A percentile compares a stretch with the other conserved stretches of the same genome.
Evolutionary conservation across 2,113 vertebrate species (phyloP).

Genomic region (Geococcyx californianus): DNA sequence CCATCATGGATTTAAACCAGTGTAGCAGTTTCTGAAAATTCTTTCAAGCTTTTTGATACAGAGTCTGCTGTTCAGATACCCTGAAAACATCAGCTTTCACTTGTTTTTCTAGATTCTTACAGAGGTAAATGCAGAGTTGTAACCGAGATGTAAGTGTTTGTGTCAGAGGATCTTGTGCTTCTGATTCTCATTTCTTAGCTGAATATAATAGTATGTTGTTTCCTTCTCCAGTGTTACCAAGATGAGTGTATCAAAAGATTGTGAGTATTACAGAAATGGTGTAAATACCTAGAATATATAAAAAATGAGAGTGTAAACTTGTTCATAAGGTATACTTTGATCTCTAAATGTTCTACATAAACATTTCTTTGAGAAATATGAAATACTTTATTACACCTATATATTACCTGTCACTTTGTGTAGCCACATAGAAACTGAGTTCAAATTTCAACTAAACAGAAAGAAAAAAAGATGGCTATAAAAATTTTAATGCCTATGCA

Average conservation of each 20-base stretch:
- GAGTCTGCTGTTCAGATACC: neutral
- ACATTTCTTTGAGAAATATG: neutral
- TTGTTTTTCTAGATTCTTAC: neutral
- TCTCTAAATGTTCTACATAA: neutral
- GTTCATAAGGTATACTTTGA: neutral
- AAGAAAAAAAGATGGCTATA: neutral
- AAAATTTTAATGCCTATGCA: neutral
- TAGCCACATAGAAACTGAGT: accelerated
- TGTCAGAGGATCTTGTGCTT: neutral
- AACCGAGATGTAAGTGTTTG: neutral
- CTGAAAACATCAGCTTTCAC: neutral
- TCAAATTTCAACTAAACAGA: neutral
- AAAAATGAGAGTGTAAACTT: neutral
- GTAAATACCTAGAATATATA: neutral
- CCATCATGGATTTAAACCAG: neutral
- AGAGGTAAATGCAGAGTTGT: neutral
- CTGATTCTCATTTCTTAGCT: neutral
- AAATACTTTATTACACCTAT: neutral
- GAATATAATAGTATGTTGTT: neutral
- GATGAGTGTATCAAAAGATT: neutral
- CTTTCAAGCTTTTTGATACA: neutral
- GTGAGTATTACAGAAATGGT: neutral
- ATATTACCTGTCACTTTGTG: neutral
- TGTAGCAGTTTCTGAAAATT: neutral
- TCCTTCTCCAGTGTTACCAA: neutral